Base-by-base conservation (phyloP, 2,797 vertebrate genomes). In the Acestrorhynchus altus region DNA sequence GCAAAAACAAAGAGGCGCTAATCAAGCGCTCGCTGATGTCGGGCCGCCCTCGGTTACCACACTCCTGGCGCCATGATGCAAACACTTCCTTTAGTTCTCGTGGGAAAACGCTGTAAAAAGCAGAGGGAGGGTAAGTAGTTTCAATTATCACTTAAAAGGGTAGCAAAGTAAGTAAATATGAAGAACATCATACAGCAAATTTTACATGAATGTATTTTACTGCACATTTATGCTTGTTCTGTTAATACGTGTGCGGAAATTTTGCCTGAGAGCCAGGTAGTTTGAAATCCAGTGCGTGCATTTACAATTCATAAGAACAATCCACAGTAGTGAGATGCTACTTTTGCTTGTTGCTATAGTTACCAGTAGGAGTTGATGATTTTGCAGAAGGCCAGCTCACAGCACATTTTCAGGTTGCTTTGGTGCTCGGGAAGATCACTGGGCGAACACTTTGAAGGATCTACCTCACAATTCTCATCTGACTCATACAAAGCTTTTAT, bases 341-440 rank as follows among this genome's bases (percentile, higher is more conserved):
- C 24, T 8, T 13, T 26, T 73, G 42, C 44, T 13, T 15, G 65
- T 40, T 70, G 15, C 91, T 90, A 26, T 86, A 8, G 13, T 86
- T 75, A 96, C 96, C 96, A 96, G 91, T 96, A 96, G 70, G 96
- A 99, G 91, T 97, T 98, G 92, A 99, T 99, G 94, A 99, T 99
- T 89, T 99, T 99, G 94, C 98, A 99, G 92, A 99, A 99, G 74
- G 98, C 98, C 86, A 99, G 91, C 82, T 99, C 98, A 0, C 98
- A 99, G 93, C 98, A 99, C 98, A 99, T 99, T 87, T 97, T 99
- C 88, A 99, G 93, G 93, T 99, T 99, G 88, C 97, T 95, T 91
- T 99, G 98, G 83, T 99, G 97, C 40, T 99, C 97, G 0, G 88
- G 91, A 57, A 99, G 96, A 83, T 99, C 98, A 0, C 94, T 90